These are phyloP conservation scores for Listrodromus nycthemerus DNA, from an alignment of 2,888 invertebrate genomes.

Conservation along the genomic window DNA sequence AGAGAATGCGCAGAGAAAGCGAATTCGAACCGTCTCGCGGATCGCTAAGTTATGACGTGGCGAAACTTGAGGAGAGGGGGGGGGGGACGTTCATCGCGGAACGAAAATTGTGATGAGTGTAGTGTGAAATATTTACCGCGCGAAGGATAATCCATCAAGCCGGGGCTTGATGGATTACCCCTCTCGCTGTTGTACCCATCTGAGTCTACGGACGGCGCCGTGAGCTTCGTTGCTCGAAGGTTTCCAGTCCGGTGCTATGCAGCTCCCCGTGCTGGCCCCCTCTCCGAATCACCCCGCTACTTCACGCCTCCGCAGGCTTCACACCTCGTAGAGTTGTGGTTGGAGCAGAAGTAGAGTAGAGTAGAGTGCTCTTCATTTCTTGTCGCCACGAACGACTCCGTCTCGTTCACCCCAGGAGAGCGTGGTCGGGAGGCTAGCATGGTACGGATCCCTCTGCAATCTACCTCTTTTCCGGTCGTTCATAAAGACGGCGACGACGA, in stretches of 20 bases:
- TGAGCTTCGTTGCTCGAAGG: constrained; percentile 50
- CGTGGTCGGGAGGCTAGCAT: neutral
- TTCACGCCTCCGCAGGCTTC: constrained; percentile 78
- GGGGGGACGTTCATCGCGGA: constrained; percentile 65
- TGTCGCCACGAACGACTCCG: constrained; percentile 67
- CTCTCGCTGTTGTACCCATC: constrained; percentile 68
- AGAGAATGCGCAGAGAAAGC: constrained; percentile 11
- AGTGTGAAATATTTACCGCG: constrained; percentile 81
- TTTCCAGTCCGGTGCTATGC: constrained; percentile 54
- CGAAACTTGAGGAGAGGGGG: no score
- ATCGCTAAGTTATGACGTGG: constrained; percentile 73
- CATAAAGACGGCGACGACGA: neutral
- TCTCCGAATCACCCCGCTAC: constrained; percentile 65
- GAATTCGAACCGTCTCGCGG: constrained; percentile 45
- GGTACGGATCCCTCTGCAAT: neutral
- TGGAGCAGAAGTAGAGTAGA: constrained; percentile 72
- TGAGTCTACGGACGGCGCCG: constrained; percentile 44
- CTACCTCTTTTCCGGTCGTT: constrained; percentile 1
- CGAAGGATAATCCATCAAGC: constrained; percentile 79
- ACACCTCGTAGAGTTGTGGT: constrained; percentile 73
- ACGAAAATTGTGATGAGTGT: constrained; percentile 81
- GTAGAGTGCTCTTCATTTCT: constrained; percentile 80
- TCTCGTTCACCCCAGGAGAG: constrained; percentile 52
- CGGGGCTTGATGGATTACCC: constrained; percentile 31
- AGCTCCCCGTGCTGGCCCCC: constrained; percentile 39